phyloP scores from a whole-genome alignment of 2,797 vertebrate genomes.

The Salarias fasciatus region DNA sequence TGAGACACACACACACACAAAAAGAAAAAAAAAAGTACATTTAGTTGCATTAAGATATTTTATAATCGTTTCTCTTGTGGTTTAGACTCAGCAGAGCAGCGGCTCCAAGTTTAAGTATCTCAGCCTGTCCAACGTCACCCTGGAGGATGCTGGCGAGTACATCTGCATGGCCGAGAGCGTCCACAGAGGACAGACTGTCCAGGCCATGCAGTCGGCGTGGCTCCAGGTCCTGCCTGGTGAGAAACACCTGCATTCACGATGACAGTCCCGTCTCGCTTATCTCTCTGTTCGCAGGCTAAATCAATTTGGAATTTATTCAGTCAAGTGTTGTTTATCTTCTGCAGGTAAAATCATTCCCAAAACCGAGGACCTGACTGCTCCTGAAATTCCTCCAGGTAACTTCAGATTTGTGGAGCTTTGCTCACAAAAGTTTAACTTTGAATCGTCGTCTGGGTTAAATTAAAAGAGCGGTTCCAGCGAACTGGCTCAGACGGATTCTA shows the following conservation, averaged over 20 bases:
- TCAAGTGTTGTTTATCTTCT: background rate
- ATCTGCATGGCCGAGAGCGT: slow-evolving; percentile 77
- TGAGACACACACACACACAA: slow-evolving; percentile 60
- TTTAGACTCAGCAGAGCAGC: slow-evolving; percentile 75
- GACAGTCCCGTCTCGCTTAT: too few species aligned
- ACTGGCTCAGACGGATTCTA: too few species aligned
- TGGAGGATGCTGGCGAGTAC: slow-evolving; percentile 81
- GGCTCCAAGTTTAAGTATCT: slow-evolving; percentile 75
- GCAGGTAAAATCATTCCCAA: slow-evolving; percentile 56
- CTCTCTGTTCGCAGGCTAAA: too few species aligned
- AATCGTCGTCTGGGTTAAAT: too few species aligned
- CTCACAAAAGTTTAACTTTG: too few species aligned
- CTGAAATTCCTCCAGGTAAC: slow-evolving; percentile 64
- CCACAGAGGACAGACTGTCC: slow-evolving; percentile 53
- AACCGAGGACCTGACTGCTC: slow-evolving; percentile 34
- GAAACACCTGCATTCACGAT: background rate
- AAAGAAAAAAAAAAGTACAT: too few species aligned
- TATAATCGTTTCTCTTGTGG: background rate
- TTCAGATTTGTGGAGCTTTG: too few species aligned
- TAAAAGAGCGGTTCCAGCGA: too few species aligned
- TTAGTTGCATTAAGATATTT: too few species aligned
- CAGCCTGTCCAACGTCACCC: slow-evolving; percentile 72
- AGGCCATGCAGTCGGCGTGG: slow-evolving; percentile 80
- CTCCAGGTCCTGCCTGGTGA: slow-evolving; percentile 79
- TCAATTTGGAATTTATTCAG: too few species aligned